Base-by-base conservation (phyloP, 2,888 invertebrate species). In the Patella caerulea region DNA sequence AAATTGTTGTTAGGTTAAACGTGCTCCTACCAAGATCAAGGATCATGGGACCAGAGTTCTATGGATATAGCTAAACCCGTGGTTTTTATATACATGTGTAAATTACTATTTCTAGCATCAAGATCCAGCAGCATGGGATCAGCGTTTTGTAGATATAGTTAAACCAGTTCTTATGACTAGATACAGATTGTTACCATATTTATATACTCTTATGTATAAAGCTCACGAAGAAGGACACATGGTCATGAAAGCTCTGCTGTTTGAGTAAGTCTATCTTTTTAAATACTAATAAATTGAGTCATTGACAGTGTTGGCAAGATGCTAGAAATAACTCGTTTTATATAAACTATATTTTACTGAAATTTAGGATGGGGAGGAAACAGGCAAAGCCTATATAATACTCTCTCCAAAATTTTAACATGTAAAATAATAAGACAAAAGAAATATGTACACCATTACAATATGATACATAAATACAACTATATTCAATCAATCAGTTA, bases 101-200 rank as follows among this genome's bases (percentile, higher is more conserved):
- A 24, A 24, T 19, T 15, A n/a, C 19, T 19, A 59, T 59, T 19
- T 69, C 1, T 78, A 90, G 90, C 85, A 86, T 69, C 90, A 90
- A 79, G 90, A 90, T 78, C 90, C 90, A 3, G 90, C 86, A 3
- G 78, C 82, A 5, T 89, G 86, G 82, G 87, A 85, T 9, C 83
- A 84, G 24, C 76, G 71, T 19, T 85, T 84, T 72, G 81, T 86
- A 78, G 71, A 74, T 53, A 79, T 83, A 2, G 80, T 86, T 29
- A 84, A 84, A 54, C 84, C 82, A 19, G 85, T 85, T 7, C 81
- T 91, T 14, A 75, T 82, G 71, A 88, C 85, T 15, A 86, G 92
- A 17, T 93, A 93, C 86, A 86, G 87, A 24, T 86, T 92, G 54
- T 84, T 93, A 19, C 92, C 93, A 2, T 92, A 91, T 81, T 87